Conservation (phyloP, 2,113 vertebrate genomes). For the Passer montanus region DNA sequence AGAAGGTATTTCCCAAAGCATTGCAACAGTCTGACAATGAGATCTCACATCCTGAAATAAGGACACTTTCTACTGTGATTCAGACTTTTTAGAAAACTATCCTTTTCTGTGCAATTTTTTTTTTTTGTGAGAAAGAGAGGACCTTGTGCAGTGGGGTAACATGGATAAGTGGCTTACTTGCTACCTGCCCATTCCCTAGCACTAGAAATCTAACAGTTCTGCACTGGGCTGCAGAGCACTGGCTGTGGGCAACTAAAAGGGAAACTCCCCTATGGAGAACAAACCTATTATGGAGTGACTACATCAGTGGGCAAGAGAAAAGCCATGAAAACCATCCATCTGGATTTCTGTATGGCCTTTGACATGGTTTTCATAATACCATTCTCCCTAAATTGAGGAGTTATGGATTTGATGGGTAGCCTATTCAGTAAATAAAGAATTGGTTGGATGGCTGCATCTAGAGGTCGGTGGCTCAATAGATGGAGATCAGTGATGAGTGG, state of each 20-base stretch:
- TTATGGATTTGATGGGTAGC: background rate
- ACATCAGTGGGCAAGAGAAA: background rate
- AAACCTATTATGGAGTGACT: background rate
- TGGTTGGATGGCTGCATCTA: background rate
- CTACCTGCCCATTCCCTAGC: background rate
- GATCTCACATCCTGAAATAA: background rate
- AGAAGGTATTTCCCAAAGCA: background rate
- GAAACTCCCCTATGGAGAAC: background rate
- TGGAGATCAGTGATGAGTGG: background rate
- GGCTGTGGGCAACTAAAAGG: background rate
- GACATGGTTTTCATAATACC: background rate
- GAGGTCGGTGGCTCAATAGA: background rate
- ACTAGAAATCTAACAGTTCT: background rate
- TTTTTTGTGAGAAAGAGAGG: background rate
- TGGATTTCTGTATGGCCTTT: background rate
- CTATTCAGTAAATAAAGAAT: background rate
- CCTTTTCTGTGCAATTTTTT: background rate
- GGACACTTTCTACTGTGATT: background rate
- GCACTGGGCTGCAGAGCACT: background rate
- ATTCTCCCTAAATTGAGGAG: background rate
- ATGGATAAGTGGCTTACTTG: background rate
- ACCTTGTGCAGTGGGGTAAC: background rate
- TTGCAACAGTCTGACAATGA: background rate
- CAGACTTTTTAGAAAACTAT: background rate
- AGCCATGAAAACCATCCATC: background rate